phyloP scores from a whole-genome alignment of 2,888 invertebrate species.

The Drosophila anomalipes region DNA sequence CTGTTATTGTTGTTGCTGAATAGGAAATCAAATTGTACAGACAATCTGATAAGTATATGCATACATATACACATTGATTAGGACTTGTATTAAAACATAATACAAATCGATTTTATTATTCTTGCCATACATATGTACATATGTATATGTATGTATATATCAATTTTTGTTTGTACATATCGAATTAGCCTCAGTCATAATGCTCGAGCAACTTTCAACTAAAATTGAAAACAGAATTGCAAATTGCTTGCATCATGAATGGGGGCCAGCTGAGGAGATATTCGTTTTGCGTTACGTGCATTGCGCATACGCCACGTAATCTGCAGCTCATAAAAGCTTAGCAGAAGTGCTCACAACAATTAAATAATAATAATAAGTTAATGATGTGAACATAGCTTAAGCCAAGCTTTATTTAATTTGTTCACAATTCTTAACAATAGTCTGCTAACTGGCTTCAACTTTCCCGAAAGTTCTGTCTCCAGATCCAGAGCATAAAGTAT shows the following conservation, averaged over 20 bases:
- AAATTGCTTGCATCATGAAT: conserved; percentile 2
- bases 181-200: conserved; percentile 1
- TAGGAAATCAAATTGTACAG: conserved; percentile 24
- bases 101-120: conserved; percentile 1
- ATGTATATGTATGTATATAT: not conserved
- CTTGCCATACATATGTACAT: not conserved
- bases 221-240: conserved; percentile 15
- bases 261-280: not conserved
- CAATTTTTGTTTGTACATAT: conserved; percentile 14
- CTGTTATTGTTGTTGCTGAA: not conserved
- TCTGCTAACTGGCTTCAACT: not conserved
- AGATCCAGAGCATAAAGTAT: not conserved
- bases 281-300: not conserved
- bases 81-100: not conserved
- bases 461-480: not conserved
- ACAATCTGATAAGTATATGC: conserved; percentile 1
- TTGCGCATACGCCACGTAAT: conserved; percentile 33
- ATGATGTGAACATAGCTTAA: not conserved
- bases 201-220: not conserved
- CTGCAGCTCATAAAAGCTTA: conserved; percentile 4
- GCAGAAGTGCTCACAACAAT: not conserved
- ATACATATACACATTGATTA: conserved; percentile 1
- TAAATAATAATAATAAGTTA: not conserved
- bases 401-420: not conserved
- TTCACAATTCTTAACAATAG: not conserved